Conservation (phyloP, 2,797 vertebrate genomes). For the Sebastolobus alascanus region DNA sequence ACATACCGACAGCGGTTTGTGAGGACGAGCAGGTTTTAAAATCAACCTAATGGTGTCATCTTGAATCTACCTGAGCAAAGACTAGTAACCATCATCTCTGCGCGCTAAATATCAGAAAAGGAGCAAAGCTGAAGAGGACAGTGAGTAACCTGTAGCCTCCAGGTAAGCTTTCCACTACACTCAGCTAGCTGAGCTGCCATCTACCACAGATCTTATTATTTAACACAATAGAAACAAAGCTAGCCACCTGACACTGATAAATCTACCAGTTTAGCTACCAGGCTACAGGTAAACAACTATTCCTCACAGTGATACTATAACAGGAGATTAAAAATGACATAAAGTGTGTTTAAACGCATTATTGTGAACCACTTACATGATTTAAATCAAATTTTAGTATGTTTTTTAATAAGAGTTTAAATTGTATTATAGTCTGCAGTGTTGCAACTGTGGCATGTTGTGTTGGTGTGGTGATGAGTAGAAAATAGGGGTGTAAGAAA, state of each 20-base stretch:
- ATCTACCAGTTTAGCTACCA: neutral
- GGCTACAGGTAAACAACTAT: neutral
- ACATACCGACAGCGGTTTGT: neutral
- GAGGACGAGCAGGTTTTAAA: neutral
- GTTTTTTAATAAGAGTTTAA: neutral
- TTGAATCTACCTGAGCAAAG: neutral
- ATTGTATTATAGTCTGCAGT: neutral
- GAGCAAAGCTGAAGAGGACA: neutral
- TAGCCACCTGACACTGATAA: accelerated
- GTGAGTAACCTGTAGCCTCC: slow-evolving; percentile 25
- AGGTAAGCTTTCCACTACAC: slow-evolving; percentile 48
- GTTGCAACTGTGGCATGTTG: neutral
- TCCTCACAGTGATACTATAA: neutral
- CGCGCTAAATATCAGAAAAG: neutral
- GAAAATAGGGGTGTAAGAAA: neutral
- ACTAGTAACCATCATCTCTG: neutral
- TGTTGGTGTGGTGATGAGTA: neutral
- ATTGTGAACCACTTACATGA: neutral
- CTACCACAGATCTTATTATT: too few species aligned
- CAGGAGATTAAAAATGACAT: neutral
- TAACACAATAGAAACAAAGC: neutral
- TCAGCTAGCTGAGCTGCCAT: neutral
- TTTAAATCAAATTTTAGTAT: neutral
- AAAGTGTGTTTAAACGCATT: neutral
- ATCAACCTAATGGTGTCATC: neutral